Evolutionary conservation across 2,888 invertebrate species (phyloP), one percentile per base, ranked within the genome.

Genomic region (Drosophila borborema): DNA sequence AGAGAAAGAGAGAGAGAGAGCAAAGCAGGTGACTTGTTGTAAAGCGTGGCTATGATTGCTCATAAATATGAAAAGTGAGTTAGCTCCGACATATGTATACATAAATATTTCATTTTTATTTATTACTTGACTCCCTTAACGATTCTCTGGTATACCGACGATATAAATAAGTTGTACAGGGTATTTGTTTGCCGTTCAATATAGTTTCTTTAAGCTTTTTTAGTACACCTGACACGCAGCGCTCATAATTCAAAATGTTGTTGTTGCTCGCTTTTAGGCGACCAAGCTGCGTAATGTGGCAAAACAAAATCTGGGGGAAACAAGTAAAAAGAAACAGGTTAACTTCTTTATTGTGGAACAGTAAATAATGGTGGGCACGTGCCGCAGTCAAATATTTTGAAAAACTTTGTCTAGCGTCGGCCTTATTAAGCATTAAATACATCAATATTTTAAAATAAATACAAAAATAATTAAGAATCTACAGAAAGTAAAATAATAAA

Each of bases 321-420:
- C 18, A 71, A 80, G 80, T 62, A 81, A 81, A 67, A 72, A n/a
- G 65, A 72, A 55, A 38, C 65, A 62, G 23, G 55, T 49, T 72
- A 75, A 66, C 70, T 77, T 64, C 64, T 68, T 60, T 66, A 51
- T 56, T 56, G 66, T 79, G 80, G 85, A 82, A 91, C 90, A 89
- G 91, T 91, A 89, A 91, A 90, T 88, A 88, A 92, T 91, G 80
- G 74, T 67, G 55, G 61, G 64, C 78, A 92, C 92, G 92, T 91
- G 92, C 72, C 64, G 55, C 18, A 48, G 73, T 7, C 40, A 46
- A 66, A 45, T 55, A 36, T 48, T 31, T 65, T 48, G 8, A 45
- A 71, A 76, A 80, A 67, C 49, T 38, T 65, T 45, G 40, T 7
- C 16, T n/a, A 31, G 48, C n/a, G 5, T 3, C 16, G 23, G 16